phyloP scores from a whole-genome alignment of 64 coral and sea anemone genomes.

The Platygyra sinensis region DNA sequence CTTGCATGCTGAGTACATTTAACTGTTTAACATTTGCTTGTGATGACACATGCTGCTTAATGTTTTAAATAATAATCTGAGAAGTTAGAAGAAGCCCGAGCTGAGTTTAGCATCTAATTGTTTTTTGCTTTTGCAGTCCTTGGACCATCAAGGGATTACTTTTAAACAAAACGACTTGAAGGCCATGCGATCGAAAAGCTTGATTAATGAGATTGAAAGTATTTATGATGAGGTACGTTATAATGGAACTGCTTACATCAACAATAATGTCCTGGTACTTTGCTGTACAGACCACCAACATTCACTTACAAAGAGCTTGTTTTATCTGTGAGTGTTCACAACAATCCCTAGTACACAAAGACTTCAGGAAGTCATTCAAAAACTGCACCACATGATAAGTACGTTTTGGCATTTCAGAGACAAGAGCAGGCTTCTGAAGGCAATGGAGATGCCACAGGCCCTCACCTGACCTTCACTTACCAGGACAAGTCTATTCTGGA shows the following conservation, averaged over 20 bases:
- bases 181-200: slow-evolving; percentile 94
- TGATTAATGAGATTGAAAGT: slow-evolving; percentile 93
- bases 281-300: not conserved
- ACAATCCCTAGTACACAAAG: no score
- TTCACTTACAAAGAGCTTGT: not conserved
- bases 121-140: slow-evolving; percentile 60
- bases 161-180: slow-evolving; percentile 99
- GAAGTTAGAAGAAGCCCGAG: no score
- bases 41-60: no score
- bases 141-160: slow-evolving; percentile 97
- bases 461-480: slow-evolving; percentile 87
- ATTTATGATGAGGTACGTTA: slow-evolving; percentile 93
- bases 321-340: no score
- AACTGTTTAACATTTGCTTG: no score
- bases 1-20: no score
- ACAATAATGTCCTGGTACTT: not conserved
- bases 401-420: slow-evolving; percentile 33
- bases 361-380: no score
- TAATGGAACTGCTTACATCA: not conserved
- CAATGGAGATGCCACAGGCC: slow-evolving; percentile 85
- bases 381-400: no score
- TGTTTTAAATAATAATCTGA: no score
- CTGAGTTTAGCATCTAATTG: no score
- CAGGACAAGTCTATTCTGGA: slow-evolving; percentile 98
- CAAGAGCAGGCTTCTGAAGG: slow-evolving; percentile 96